Conservation (phyloP, 2,888 invertebrate species). For the Drosophila differens region DNA sequence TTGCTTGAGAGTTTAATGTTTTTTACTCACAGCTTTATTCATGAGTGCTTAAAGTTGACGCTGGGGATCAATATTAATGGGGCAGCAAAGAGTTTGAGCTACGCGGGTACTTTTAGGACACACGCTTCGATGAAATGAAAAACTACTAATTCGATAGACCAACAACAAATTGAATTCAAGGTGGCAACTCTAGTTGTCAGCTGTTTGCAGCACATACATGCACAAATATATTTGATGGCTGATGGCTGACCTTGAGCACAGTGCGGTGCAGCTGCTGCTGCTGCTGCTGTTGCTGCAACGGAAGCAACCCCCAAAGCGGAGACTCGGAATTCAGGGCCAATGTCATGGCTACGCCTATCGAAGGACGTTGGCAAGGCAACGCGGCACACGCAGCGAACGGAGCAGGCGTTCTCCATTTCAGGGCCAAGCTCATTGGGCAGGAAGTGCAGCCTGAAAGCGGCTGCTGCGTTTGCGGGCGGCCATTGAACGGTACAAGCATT, state of each 20-base stretch:
- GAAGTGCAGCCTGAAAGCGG: slow-evolving; percentile 63
- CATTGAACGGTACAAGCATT: slow-evolving; percentile 60
- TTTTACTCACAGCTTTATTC: background rate
- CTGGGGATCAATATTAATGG: background rate
- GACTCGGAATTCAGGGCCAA: slow-evolving; percentile 60
- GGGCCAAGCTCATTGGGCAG: slow-evolving; percentile 74
- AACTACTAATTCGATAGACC: slow-evolving; percentile 3
- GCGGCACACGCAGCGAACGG: slow-evolving; percentile 63
- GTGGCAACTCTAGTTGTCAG: slow-evolving; percentile 62
- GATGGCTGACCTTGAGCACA: slow-evolving; percentile 41
- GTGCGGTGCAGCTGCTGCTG: slow-evolving; percentile 30
- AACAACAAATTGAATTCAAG: background rate
- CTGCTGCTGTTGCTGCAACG: slow-evolving; percentile 27
- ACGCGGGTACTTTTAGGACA: background rate
- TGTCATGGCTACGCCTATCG: slow-evolving; percentile 82
- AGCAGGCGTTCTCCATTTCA: slow-evolving; percentile 53
- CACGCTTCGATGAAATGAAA: background rate
- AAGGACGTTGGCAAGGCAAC: slow-evolving; percentile 71
- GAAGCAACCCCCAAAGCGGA: slow-evolving; percentile 64
- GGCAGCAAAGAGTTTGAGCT: background rate
- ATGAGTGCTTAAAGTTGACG: background rate
- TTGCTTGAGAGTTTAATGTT: background rate
- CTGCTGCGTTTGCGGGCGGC: slow-evolving; percentile 60
- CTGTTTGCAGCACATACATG: slow-evolving; percentile 31
- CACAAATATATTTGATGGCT: slow-evolving; percentile 12